Conservation (phyloP, 1,140 invertebrate species). For the Mizuhopecten yessoensis region DNA sequence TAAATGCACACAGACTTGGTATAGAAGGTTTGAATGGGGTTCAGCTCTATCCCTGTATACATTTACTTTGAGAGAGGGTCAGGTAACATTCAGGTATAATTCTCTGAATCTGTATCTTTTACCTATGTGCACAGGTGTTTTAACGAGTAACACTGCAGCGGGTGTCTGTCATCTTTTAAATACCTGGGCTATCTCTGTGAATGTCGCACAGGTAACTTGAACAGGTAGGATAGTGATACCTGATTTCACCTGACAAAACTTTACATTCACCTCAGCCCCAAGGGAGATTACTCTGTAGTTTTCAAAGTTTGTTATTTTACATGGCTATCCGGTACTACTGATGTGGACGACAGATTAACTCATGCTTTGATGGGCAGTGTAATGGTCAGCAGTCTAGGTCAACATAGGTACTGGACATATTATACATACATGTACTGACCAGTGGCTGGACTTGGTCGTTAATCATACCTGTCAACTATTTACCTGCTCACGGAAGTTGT, state of each 20-base stretch:
- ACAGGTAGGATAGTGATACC: conserved; percentile 9
- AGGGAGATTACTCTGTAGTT: background rate
- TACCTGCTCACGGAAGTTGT: background rate
- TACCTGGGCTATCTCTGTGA: background rate
- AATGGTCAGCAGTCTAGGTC: background rate
- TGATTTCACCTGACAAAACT: background rate
- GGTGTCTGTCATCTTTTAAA: background rate
- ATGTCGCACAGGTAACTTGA: background rate
- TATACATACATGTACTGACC: background rate
- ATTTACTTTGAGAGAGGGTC: background rate
- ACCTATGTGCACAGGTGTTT: background rate
- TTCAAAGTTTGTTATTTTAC: background rate
- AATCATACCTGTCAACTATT: conserved; percentile 28
- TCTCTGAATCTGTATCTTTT: background rate
- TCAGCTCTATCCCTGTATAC: background rate
- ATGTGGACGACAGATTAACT: background rate
- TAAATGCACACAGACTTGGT: background rate
- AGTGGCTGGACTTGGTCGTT: background rate
- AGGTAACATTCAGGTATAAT: background rate
- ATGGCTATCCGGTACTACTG: background rate
- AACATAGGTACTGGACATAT: background rate
- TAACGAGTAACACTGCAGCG: background rate
- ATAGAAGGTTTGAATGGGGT: background rate
- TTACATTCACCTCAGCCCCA: background rate
- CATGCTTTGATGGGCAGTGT: background rate